Evolutionary conservation across 2,888 invertebrate genomes (phyloP).

Genomic region (Agriopis marginaria): DNA sequence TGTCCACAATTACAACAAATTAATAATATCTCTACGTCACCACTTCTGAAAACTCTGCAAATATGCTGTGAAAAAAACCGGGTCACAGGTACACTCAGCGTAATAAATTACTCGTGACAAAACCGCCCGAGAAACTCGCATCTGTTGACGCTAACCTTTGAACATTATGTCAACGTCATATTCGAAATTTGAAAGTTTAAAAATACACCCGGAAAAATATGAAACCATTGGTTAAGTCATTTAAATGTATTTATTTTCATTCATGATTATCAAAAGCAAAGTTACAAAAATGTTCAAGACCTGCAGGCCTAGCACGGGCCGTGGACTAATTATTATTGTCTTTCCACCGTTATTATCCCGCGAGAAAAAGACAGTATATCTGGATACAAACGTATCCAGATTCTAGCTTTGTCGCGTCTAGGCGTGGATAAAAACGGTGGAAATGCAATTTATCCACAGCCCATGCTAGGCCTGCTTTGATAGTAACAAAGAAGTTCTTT

Average conservation of each 20-base stretch:
- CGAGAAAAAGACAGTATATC: too few species aligned
- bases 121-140: slow-evolving; percentile 39
- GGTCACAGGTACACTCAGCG: slow-evolving; percentile 52
- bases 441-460: too few species aligned
- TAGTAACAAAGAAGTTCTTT: too few species aligned
- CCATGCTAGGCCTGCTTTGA: too few species aligned
- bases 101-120: slow-evolving; percentile 50
- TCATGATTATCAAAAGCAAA: too few species aligned
- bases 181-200: slow-evolving; percentile 27
- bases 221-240: not conserved
- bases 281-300: too few species aligned
- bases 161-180: slow-evolving; percentile 48
- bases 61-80: slow-evolving; percentile 50
- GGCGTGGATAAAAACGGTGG: too few species aligned
- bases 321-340: too few species aligned
- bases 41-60: slow-evolving; percentile 49
- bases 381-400: too few species aligned
- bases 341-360: too few species aligned
- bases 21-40: slow-evolving; percentile 49
- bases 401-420: too few species aligned
- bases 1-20: slow-evolving; percentile 46
- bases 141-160: slow-evolving; percentile 44
- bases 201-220: not conserved
- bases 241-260: not conserved
- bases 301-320: too few species aligned